Conservation (phyloP, 2,797 vertebrate species). For the Premnoplex brunnescens region DNA sequence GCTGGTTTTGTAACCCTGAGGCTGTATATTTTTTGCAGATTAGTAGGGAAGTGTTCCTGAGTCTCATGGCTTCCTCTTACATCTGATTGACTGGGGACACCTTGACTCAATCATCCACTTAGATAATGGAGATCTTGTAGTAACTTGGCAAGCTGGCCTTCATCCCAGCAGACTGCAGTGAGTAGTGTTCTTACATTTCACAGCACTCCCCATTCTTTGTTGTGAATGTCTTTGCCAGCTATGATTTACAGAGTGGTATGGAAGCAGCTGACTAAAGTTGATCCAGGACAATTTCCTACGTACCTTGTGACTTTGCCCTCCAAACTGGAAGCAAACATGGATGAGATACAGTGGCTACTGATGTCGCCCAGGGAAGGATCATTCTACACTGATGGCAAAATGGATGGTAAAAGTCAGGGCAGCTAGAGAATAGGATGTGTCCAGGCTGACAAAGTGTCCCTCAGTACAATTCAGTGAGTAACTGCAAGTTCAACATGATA, state of each 20-base stretch:
- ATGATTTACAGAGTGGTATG: not conserved
- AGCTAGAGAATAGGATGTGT: fast-evolving
- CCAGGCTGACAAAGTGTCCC: not conserved
- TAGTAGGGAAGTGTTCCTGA: not conserved
- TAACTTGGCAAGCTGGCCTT: not conserved
- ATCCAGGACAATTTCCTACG: not conserved
- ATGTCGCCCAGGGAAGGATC: not conserved
- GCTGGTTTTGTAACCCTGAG: not conserved
- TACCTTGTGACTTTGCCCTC: not conserved
- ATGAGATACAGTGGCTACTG: not conserved
- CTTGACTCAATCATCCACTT: not conserved
- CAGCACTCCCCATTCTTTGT: fast-evolving
- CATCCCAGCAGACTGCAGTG: not conserved
- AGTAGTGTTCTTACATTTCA: not conserved
- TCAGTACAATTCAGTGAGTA: not conserved
- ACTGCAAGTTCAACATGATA: not conserved
- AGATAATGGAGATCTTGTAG: not conserved
- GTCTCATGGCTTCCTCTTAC: not conserved
- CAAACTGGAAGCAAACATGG: not conserved
- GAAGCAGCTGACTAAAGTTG: not conserved
- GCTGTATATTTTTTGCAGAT: not conserved
- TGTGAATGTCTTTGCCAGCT: not conserved
- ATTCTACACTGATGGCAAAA: not conserved
- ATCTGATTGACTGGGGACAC: not conserved
- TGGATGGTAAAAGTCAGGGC: not conserved